Evolutionary conservation across 2,888 invertebrate genomes (phyloP), one percentile per base, ranked within the genome.

Genomic region (Acanthosepion esculentum): DNA sequence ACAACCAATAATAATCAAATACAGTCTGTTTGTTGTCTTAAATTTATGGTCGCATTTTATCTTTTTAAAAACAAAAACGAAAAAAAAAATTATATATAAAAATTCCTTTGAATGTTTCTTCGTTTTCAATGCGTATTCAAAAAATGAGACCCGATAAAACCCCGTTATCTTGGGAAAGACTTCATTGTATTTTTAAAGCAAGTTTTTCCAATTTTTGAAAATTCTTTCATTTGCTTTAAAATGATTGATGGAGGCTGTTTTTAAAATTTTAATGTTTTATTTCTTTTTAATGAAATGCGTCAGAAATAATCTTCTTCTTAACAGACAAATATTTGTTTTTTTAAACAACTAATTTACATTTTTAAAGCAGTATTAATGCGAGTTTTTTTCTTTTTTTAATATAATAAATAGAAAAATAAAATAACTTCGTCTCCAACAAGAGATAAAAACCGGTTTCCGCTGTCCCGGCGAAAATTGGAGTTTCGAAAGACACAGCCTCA

Each of bases 401-500:
- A 78, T 12, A n/a, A 78, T 78, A n/a, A 78, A 78, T 78, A 78
- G n/a, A 78, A 78, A n/a, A 78, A 78, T 78, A n/a, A 78, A 78
- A 33, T 78, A 78, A n/a, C n/a, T 78, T 78, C n/a, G 78, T 33
- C 78, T 33, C 78, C 15, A 15, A n/a, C 10, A 78, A 78, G 78
- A 33, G 78, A 78, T n/a, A 29, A 78, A 78, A 78, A 29, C 4
- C n/a, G n/a, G 10, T 78, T n/a, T 7, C n/a, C 18, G 78, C 12
- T n/a, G 15, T 78, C 78, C n/a, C 10, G 78, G 3, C 78, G 15
- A 78, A 3, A 78, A 33, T 15, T 15, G n/a, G 10, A 78, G 78
- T n/a, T 78, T n/a, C n/a, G 78, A 78, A 78, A 78, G 78, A 78
- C 78, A n/a, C 78, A 78, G 78, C 78, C 78, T 78, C 78, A 78